These are phyloP conservation scores for Drosophila sp. DNA, from an alignment of 1,140 invertebrate genomes.

Conservation along the genomic window DNA sequence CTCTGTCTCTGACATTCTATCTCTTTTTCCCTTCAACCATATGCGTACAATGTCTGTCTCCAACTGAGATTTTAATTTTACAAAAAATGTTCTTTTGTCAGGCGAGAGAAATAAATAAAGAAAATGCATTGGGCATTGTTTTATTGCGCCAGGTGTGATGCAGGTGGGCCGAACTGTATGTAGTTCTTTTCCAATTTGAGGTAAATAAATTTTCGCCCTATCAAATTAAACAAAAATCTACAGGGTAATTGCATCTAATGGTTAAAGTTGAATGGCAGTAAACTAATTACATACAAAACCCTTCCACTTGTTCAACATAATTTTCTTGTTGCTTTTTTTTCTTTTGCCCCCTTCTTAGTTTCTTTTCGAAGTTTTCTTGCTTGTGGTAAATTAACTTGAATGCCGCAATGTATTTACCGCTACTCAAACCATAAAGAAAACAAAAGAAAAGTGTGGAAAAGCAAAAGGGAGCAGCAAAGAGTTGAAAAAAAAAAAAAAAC, in stretches of 20 bases:
- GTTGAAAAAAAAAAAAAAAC: slow-evolving; percentile 42
- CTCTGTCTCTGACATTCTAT: slow-evolving; percentile 5
- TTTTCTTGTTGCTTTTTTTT: slow-evolving; percentile 39
- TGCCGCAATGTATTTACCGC: slow-evolving; percentile 79
- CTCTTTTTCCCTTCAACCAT: slow-evolving; percentile 1
- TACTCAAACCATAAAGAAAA: slow-evolving; percentile 42
- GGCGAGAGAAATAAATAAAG: slow-evolving; percentile 25
- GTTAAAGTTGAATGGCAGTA: slow-evolving; percentile 67
- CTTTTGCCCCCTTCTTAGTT: slow-evolving; percentile 12
- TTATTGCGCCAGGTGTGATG: slow-evolving; percentile 19
- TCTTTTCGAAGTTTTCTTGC: slow-evolving; percentile 25
- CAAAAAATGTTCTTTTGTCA: slow-evolving; percentile 43
- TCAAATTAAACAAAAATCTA: slow-evolving; percentile 53
- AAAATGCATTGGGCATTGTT: slow-evolving; percentile 9
- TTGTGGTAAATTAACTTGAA: slow-evolving; percentile 76
- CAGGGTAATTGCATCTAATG: slow-evolving; percentile 62
- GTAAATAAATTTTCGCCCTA: neutral
- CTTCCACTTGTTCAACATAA: slow-evolving; percentile 47
- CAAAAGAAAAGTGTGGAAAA: slow-evolving; percentile 32
- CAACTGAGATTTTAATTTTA: slow-evolving; percentile 52
- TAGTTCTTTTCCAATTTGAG: neutral
- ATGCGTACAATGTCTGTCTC: neutral
- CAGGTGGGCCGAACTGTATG: too few relatives aligned
- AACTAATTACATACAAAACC: slow-evolving; percentile 62
- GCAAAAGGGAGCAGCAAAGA: slow-evolving; percentile 32